Percentiles rank a stretch among this genome's conserved stretches.
Evolutionary conservation across 2,888 invertebrate species (phyloP).

Genomic region (Microctonus brassicae): DNA sequence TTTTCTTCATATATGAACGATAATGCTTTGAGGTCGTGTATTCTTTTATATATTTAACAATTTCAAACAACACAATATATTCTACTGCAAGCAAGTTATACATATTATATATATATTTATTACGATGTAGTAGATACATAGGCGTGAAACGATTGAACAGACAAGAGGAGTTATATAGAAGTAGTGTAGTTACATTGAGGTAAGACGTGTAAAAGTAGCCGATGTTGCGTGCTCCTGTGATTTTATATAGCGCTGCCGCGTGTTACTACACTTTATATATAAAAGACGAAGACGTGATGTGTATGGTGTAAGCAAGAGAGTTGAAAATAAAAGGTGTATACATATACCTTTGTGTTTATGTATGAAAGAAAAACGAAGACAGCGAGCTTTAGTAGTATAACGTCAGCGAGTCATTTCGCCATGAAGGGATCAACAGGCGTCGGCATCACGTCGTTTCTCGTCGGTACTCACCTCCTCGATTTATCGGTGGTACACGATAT

Average conservation of each 20-base stretch:
- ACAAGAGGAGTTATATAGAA: neutral
- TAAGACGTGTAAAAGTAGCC: neutral
- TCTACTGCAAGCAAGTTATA: too few relatives aligned
- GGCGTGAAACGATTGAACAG: neutral
- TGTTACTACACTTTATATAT: neutral
- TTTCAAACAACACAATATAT: too few relatives aligned
- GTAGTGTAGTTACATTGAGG: neutral
- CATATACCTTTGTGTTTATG: neutral
- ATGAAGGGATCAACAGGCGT: slow-evolving; percentile 58
- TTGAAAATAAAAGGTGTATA: neutral
- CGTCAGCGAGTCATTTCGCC: neutral
- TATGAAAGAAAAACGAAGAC: slow-evolving; percentile 2
- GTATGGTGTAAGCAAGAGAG: neutral
- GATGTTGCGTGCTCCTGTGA: slow-evolving; percentile 5
- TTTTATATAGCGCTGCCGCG: neutral
- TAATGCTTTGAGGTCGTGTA: too few relatives aligned
- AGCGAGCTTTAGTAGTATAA: neutral
- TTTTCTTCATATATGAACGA: too few relatives aligned
- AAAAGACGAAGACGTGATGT: neutral
- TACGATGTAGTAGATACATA: neutral
- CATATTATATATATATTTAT: neutral
- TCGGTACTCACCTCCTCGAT: slow-evolving; percentile 46
- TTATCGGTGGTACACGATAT: slow-evolving; percentile 41
- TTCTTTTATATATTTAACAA: too few relatives aligned
- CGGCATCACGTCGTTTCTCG: slow-evolving; percentile 47